Percentiles rank a stretch among this genome's conserved stretches.
Conservation (phyloP, 2,888 invertebrate genomes). For the Zhengitettix transpicula region DNA sequence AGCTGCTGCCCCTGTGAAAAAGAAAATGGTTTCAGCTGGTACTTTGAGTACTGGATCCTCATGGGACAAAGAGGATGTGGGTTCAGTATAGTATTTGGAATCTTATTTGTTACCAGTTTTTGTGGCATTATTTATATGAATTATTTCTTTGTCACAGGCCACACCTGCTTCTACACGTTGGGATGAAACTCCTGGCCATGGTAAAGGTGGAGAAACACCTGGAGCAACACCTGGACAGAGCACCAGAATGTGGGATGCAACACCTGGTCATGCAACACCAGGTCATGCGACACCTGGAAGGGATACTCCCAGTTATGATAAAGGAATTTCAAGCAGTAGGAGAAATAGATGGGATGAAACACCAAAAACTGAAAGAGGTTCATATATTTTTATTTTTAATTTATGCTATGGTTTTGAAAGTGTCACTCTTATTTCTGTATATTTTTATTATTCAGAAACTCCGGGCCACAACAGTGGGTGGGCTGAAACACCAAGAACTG, state of each 20-base stretch:
- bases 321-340: slow-evolving; percentile 50
- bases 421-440: not conserved
- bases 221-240: slow-evolving; percentile 84
- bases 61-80: slow-evolving; percentile 14
- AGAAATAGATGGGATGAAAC: slow-evolving; percentile 99
- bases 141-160: slow-evolving; percentile 28
- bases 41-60: slow-evolving; percentile 29
- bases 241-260: slow-evolving; percentile 91
- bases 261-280: slow-evolving; percentile 82
- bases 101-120: not conserved
- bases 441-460: slow-evolving; percentile 45
- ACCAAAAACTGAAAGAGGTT: slow-evolving; percentile 85
- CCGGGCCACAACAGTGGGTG: slow-evolving; percentile 93
- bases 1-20: slow-evolving; percentile 54
- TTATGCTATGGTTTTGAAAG: no score
- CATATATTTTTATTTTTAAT: not conserved
- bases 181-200: slow-evolving; percentile 90
- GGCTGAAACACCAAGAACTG: slow-evolving; percentile 97
- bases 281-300: slow-evolving; percentile 69
- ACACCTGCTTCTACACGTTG: slow-evolving; percentile 68
- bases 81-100: not conserved
- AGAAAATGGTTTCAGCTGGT: slow-evolving; percentile 32
- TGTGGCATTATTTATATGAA: not conserved
- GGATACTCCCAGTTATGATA: slow-evolving; percentile 64
- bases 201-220: slow-evolving; percentile 66